Evolutionary conservation across 2,797 vertebrate genomes (phyloP), one percentile per base, ranked within the genome.

Genomic region (Bryconaethiops microstoma): DNA sequence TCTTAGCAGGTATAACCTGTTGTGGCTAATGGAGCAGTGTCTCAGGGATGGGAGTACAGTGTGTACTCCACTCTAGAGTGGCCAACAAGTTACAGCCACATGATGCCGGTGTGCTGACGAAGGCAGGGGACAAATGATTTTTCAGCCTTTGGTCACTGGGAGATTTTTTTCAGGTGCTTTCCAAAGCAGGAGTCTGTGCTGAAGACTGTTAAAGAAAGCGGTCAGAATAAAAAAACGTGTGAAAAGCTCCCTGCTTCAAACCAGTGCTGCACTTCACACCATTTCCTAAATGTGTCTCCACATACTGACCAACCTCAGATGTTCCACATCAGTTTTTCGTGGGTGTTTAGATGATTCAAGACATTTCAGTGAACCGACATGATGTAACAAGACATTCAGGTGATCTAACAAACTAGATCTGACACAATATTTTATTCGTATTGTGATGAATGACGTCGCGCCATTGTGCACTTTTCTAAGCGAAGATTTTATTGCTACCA

Each of bases 21-120:
- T 85, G 69, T 78, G 74, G 63, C 76, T 89, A 87, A 87, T 84
- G 84, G 74, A 23, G 54, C 23, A 29, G 62, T 77, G 84, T 86
- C 74, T 69, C 50, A 77, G 64, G 60, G 57, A 82, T 57, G 74
- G 64, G 23, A 68, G 86, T 75, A 88, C 84, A 84, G 76, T 80
- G 74, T 88, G 88, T 88, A 76, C 85, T 84, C 72, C 12, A 45
- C 60, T 68, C 45, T 52, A 50, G 55, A 78, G 71, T 35, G 52
- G 45, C 54, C 68, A 69, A 42, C 39, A 73, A 29, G 48, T 71
- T 75, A 54, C 54, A 78, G 40, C 13, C 19, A 68, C 72, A 63
- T 50, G 57, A 63, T 55, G 40, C 12, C 13, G 76, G 9, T 1
- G 29, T 59, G 55, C 25, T 55, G 19, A 62, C 35, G 16, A 76